These are phyloP conservation scores for Myiagra hebetior DNA, from an alignment of 2,113 vertebrate genomes.

Conservation along the genomic window DNA sequence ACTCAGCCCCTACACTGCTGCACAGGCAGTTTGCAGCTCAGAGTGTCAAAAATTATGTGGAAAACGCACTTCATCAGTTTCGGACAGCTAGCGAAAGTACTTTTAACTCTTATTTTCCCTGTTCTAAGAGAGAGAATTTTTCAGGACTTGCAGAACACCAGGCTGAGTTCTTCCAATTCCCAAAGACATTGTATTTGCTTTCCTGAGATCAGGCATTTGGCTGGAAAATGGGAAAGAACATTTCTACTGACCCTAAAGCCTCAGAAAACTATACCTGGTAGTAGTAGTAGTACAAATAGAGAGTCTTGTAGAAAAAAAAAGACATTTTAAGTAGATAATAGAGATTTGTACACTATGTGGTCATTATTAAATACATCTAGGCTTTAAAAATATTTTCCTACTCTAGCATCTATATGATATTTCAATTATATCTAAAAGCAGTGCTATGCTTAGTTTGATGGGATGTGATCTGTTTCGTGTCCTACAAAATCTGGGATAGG, in stretches of 20 bases:
- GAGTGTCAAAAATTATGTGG: background rate
- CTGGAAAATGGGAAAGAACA: slow-evolving; percentile 27
- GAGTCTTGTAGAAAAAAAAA: background rate
- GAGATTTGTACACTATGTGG: background rate
- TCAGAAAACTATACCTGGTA: background rate
- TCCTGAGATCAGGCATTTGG: background rate
- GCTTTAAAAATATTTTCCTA: background rate
- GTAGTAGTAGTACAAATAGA: background rate
- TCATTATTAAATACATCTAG: background rate
- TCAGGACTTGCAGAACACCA: background rate
- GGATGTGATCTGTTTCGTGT: background rate
- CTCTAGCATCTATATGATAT: background rate
- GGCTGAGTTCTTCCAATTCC: background rate
- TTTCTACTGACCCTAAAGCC: background rate
- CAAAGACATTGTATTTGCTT: background rate
- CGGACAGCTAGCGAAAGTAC: background rate
- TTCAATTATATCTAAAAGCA: background rate
- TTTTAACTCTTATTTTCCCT: background rate
- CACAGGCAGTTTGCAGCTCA: background rate
- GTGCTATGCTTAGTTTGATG: background rate
- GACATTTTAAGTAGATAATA: background rate
- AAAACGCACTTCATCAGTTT: background rate
- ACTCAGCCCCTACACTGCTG: background rate
- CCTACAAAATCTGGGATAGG: background rate
- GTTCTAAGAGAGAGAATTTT: background rate